A percentile compares a stretch with the other conserved stretches of the same genome.
These are phyloP conservation scores for Coturnix japonica DNA, from an alignment of 2,113 vertebrate genomes.

Conservation along the genomic window DNA sequence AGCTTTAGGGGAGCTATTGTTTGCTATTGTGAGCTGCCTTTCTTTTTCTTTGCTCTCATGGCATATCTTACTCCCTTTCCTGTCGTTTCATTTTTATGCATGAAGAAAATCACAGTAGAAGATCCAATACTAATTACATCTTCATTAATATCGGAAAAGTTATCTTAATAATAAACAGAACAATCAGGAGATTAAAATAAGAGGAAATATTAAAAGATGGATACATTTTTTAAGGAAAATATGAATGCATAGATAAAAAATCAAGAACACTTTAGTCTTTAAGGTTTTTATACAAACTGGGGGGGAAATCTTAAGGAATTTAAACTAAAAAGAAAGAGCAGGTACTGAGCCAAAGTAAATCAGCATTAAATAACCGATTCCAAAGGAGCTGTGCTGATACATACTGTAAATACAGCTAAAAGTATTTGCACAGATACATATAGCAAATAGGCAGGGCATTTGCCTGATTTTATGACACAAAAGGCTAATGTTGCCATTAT, in stretches of 20 bases:
- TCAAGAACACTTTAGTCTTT: background rate
- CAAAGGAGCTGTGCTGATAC: background rate
- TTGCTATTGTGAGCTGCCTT: background rate
- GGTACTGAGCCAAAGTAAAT: background rate
- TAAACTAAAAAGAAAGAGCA: conserved; percentile 9
- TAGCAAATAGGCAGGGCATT: background rate
- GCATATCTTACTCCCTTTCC: background rate
- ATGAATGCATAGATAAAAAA: background rate
- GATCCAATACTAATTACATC: conserved; percentile 16
- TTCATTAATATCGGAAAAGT: conserved; percentile 30
- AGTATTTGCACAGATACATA: background rate
- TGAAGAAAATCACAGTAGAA: background rate
- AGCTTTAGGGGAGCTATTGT: background rate
- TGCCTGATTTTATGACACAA: background rate
- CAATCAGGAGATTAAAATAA: conserved; percentile 7
- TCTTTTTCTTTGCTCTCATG: background rate
- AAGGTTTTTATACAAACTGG: background rate
- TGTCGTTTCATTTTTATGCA: background rate
- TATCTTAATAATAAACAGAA: conserved; percentile 16
- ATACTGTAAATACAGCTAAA: background rate
- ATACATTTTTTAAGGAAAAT: background rate
- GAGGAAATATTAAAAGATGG: background rate
- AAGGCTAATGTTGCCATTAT: background rate
- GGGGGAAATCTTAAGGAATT: background rate
- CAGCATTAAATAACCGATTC: background rate